phyloP scores from a whole-genome alignment of 2,797 vertebrate species.

The Cygnus olor region DNA sequence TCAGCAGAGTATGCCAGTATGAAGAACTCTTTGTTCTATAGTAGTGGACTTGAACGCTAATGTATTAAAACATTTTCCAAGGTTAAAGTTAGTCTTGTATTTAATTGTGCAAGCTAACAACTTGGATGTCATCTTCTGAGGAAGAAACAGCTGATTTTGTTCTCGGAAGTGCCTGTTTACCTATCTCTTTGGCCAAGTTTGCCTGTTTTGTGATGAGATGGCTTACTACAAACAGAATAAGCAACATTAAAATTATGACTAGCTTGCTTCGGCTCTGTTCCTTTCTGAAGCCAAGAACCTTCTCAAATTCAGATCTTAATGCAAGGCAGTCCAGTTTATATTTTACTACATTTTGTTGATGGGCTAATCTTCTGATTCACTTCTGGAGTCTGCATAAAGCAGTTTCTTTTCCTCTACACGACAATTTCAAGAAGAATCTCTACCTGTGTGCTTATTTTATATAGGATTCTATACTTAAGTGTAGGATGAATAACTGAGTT shows the following conservation, averaged over 20 bases:
- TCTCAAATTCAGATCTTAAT: background rate
- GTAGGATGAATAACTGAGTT: conserved; percentile 1
- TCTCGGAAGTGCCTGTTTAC: background rate
- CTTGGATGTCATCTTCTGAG: conserved; percentile 13
- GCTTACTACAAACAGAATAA: background rate
- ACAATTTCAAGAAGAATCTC: conserved; percentile 17
- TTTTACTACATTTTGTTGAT: background rate
- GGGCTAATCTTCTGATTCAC: background rate
- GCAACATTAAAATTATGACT: background rate
- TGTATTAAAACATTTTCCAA: background rate
- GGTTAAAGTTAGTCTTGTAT: conserved; percentile 7
- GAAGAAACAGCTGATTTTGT: background rate
- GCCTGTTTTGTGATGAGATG: background rate
- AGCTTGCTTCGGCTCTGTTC: background rate
- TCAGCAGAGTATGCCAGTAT: background rate
- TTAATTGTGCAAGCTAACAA: background rate
- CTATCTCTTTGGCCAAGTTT: background rate
- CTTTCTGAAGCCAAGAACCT: background rate
- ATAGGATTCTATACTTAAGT: background rate
- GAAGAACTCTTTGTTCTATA: conserved; percentile 11
- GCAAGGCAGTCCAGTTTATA: background rate
- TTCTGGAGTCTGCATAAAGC: background rate
- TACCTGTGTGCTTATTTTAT: background rate
- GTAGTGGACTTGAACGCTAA: conserved; percentile 14
- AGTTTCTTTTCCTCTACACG: background rate